Percentiles rank a stretch among this genome's conserved stretches.
phyloP scores from a whole-genome alignment of 2,888 invertebrate genomes.

The Rhabditoides inermis region DNA sequence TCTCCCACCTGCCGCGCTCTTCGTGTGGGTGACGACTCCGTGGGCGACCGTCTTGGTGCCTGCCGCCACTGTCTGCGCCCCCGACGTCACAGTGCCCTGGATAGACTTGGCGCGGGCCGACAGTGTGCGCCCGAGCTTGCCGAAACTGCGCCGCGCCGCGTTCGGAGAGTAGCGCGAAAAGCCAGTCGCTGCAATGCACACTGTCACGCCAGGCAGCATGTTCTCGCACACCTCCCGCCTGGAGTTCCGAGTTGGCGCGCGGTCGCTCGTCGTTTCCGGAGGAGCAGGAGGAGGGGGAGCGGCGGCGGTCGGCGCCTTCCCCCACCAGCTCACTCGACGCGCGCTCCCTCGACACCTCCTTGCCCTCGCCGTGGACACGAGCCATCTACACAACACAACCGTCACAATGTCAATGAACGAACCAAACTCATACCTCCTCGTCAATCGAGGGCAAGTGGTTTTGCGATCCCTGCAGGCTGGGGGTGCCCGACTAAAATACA shows the following conservation, averaged over 20 bases:
- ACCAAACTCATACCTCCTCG: too few species aligned
- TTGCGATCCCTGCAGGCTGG: too few species aligned
- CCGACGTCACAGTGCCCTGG: constrained; percentile 44
- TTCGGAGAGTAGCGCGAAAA: constrained; percentile 42
- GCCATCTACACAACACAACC: too few species aligned
- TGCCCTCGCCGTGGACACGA: too few species aligned
- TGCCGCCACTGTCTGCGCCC: constrained; percentile 43
- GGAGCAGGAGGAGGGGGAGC: constrained; percentile 12
- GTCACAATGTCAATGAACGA: too few species aligned
- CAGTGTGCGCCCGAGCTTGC: constrained; percentile 45
- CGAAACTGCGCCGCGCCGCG: constrained; percentile 46
- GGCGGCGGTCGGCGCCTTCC: too few species aligned
- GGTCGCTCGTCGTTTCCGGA: constrained; percentile 22
- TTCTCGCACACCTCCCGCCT: constrained; percentile 27
- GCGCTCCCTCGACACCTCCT: too few species aligned
- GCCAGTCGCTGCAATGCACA: constrained; percentile 15
- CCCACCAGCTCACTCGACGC: too few species aligned
- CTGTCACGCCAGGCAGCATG: too few species aligned
- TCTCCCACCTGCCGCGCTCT: constrained; percentile 44
- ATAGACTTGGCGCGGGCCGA: constrained; percentile 46
- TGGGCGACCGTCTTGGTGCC: constrained; percentile 50
- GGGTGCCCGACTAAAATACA: too few species aligned
- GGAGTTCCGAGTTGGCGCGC: constrained; percentile 34
- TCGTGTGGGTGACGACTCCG: constrained; percentile 51
- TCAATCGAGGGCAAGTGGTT: too few species aligned